Evolutionary conservation across 2,113 vertebrate genomes (phyloP), one percentile per base, ranked within the genome.

Genomic region (Fregetta grallaria): DNA sequence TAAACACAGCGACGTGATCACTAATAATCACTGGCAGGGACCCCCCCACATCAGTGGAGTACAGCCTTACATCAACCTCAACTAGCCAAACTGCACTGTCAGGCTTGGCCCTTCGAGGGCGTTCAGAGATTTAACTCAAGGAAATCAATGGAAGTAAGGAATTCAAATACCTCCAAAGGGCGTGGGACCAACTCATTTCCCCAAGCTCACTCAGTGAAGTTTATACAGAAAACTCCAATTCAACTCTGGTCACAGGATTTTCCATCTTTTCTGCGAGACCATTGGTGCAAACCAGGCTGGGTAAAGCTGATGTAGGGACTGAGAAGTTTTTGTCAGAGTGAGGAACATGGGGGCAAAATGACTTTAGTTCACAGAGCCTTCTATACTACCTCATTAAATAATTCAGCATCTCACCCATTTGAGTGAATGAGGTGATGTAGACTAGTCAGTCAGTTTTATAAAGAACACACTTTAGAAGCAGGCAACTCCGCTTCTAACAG

Each of bases 1-100:
- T 11, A 85, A 63, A 26, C 25, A 15, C 0, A 1, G 36, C 15
- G n/a, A 63, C 11, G 8, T 21, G 62, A 29, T 44, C 2, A 4
- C 27, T 23, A 34, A 13, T 5, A 30, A 21, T 16, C 45, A 38
- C 36, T 79, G 19, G n/a, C 67, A 84, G 20, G 23, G 23, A 80
- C 22, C 3, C 14, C 25, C 42, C 25, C 42, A 32, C 0, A 0
- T 7, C 13, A 45, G 40, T 15, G n/a, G 14, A 44, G 17, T 56
- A 50, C 62, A 29, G 40, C 44, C 49, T 63, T 16, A 29, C 44
- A 18, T 25, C 40, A 49, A 12, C 74, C 47, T 36, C 80, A 89
- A 3, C 45, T 23, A 36, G 20, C n/a, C 58, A 53, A 62, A 90
- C 76, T 20, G 29, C 30, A 19, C 1, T 0, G 15, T 38, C 42